Base-by-base conservation (phyloP, 1,140 invertebrate genomes). In the Hydropsyche tenuis region DNA sequence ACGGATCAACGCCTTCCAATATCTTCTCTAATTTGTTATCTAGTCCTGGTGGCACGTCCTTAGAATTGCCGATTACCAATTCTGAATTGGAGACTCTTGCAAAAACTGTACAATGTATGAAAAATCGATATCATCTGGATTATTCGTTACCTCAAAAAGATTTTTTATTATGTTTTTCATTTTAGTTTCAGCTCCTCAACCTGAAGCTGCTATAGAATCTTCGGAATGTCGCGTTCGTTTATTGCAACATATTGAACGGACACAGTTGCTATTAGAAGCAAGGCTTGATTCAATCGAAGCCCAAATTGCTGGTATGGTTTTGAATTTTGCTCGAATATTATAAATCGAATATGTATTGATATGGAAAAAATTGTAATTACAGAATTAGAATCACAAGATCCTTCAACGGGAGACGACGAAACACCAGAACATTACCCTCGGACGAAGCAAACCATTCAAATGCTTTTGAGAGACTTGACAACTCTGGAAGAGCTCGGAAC, bases 121-220 rank as follows among this genome's bases (percentile, higher is more conserved):
- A 22, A 23, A 12, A 60, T 42, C 3, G 3, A 53, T 14, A 53
- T 53, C 14, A 5, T 53, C 14, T 18, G 3, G 48, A 53, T 53
- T 53, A 18, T 53, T 22, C 3, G 6, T 3, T 37, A 37, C 30
- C 3, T 37, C 3, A 37, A 51, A 16, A 51, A 45, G 42, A 9
- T 45, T 45, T 45, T 45, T 45, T 60, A 60, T 22, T n/a, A 63
- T 63, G 18, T 48, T 25, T 69, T 53, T 27, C 16, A 60, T 53
- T 37, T 73, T 42, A 77, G 73, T 63, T 1, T 30, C 51, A 3
- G 86, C 88, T 73, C 93, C 93, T 14, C 88, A 92, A 82, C 92
- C 93, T 0, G 93, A 94, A 83, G 91, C 92, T 11, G 88, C 91
- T 1, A 94, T 95, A 71, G 92, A 94, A 83, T 88, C 90, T 30